phyloP scores from a whole-genome alignment of 2,797 vertebrate genomes.

The Gambusia yucatana region DNA sequence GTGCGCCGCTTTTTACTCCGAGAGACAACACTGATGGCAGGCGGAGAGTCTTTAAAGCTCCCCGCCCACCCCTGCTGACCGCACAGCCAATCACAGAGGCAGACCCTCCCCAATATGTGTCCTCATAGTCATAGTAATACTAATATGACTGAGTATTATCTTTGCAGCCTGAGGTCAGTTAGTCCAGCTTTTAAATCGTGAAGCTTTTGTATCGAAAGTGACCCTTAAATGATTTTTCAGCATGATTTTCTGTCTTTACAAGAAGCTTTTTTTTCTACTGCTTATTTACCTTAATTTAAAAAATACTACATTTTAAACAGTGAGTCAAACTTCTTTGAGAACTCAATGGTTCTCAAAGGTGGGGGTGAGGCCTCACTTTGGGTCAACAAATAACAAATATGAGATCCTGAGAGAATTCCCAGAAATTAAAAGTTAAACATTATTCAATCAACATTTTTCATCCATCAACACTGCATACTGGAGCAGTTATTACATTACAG shows the following conservation, averaged over 20 bases:
- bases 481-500: not conserved
- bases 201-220: not conserved
- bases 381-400: not conserved
- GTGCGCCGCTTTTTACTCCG: constrained; percentile 32
- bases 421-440: not conserved
- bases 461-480: not conserved
- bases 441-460: not conserved
- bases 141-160: not conserved
- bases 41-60: constrained; percentile 57
- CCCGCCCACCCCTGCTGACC: constrained; percentile 59
- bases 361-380: not conserved
- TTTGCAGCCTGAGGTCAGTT: not conserved
- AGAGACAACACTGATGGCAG: constrained; percentile 39
- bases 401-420: not conserved
- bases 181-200: not conserved
- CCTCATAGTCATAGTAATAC: not conserved
- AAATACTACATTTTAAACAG: not conserved
- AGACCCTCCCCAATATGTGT: constrained; percentile 6
- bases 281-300: not conserved
- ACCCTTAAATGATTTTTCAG: not conserved
- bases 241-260: not conserved
- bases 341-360: not conserved
- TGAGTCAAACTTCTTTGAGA: not conserved
- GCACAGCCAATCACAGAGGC: constrained; percentile 65
- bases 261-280: not conserved